Base-by-base conservation (phyloP, 2,888 invertebrate genomes). In the Nephrotoma flavescens region DNA sequence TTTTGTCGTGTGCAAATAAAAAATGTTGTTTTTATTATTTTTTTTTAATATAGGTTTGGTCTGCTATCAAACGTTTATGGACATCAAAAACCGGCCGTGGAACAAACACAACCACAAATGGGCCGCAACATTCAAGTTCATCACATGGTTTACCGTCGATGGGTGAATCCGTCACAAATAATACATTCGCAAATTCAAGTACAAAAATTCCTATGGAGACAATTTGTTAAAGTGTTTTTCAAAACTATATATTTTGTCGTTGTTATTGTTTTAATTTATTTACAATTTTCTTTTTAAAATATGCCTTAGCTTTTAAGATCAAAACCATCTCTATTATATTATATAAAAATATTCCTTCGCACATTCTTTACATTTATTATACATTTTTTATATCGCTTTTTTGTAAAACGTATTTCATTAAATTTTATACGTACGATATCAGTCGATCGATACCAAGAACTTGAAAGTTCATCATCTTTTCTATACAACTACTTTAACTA, bases 81-180 rank as follows among this genome's bases (percentile, higher is more conserved):
- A 95, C 94, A 89, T 93, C 93, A 88, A 92, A 93, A 88, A 92
- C 93, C 87, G 92, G 93, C 44, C 92, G 93, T 88, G 92, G 93
- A 88, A 91, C 91, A 86, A 92, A 91, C 89, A 91, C 91, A 88
- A 93, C 94, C 41, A 94, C 94, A 86, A 94, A 94, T 88, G 94
- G 94, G 1, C 94, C 94, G 87, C 94, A 94, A 90, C 94, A 95
- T 91, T 96, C 96, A 87, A 94, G 94, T 87, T 95, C 95, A 88
- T 96, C 96, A 87, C 96, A 96, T 92, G 96, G 96, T 87, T 92
- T 96, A 91, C 96, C 96, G 87, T 96, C 96, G 52, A 94, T 96
- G 92, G 96, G 95, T 88, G 96, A 96, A 91, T 95, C 95, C 88
- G 93, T 95, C 88, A 95, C 95, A 89, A 94, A 94, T 91, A 95